These are phyloP conservation scores for Invenusta paracnida DNA, from an alignment of 2,888 invertebrate species.

Conservation along the genomic window DNA sequence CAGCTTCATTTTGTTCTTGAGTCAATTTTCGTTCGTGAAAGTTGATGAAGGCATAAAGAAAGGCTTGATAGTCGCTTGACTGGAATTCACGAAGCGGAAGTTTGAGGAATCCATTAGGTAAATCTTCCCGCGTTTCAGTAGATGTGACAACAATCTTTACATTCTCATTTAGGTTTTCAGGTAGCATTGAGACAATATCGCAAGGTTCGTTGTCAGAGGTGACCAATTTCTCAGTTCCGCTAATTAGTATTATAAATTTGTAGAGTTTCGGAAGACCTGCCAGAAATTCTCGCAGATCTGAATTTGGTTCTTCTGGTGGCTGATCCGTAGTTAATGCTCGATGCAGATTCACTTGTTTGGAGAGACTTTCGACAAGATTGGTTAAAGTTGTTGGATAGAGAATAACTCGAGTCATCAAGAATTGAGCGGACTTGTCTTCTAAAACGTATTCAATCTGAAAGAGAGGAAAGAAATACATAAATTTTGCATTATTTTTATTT, in stretches of 20 bases:
- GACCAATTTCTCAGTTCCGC: neutral
- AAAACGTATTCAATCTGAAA: neutral
- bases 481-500: neutral
- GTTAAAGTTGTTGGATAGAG: neutral
- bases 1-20: slow-evolving; percentile 49
- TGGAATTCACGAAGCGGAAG: slow-evolving; percentile 28
- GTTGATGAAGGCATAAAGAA: slow-evolving; percentile 44
- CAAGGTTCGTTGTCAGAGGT: neutral
- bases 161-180: slow-evolving; percentile 30
- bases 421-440: neutral
- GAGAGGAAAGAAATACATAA: neutral
- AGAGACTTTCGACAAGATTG: neutral
- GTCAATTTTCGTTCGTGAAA: slow-evolving; percentile 49
- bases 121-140: neutral
- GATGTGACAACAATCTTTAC: slow-evolving; percentile 29
- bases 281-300: neutral
- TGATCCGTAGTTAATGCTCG: neutral
- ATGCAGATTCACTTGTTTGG: neutral
- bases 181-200: neutral
- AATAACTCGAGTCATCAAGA: neutral
- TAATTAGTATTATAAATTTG: slow-evolving; percentile 13
- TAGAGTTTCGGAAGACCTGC: neutral
- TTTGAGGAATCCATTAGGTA: slow-evolving; percentile 21
- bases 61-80: slow-evolving; percentile 11
- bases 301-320: neutral